Percentiles rank a stretch among this genome's conserved stretches.
These are phyloP conservation scores for Drosophila pegasa DNA, from an alignment of 2,888 invertebrate species.

Conservation along the genomic window DNA sequence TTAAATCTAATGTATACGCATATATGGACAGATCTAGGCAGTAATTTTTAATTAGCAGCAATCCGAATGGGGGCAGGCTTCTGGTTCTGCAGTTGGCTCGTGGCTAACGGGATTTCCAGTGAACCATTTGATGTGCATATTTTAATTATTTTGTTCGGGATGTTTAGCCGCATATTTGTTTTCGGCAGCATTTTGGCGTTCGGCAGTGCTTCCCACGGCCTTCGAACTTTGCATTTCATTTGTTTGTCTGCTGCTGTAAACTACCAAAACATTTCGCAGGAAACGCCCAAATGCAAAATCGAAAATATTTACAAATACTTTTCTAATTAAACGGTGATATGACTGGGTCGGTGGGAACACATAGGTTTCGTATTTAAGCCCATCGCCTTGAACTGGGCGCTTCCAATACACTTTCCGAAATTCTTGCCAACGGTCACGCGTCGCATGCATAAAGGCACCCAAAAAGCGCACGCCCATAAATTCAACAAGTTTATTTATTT, in stretches of 20 bases:
- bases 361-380: constrained; percentile 50
- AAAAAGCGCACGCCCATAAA: constrained; percentile 58
- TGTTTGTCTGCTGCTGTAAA: constrained; percentile 24
- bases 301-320: constrained; percentile 72
- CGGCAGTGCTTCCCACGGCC: constrained; percentile 44
- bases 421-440: constrained; percentile 59
- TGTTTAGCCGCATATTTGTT: constrained; percentile 50
- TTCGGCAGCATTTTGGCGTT: constrained; percentile 53
- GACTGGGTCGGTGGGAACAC: constrained; percentile 10
- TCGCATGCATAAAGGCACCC: constrained; percentile 45
- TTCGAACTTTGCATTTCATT: constrained; percentile 27
- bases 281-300: constrained; percentile 61
- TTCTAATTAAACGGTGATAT: constrained; percentile 44
- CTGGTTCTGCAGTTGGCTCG: constrained; percentile 26
- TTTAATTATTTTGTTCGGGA: constrained; percentile 38
- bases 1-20: constrained; percentile 1
- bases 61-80: constrained; percentile 9
- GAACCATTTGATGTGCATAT: constrained; percentile 61
- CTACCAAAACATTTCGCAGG: constrained; percentile 62
- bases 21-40: constrained; percentile 5
- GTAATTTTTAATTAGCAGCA: constrained; percentile 7
- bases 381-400: constrained; percentile 26
- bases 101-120: constrained; percentile 44
- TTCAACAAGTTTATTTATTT: constrained; percentile 71
- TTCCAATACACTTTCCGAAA: constrained; percentile 39